phyloP scores from a whole-genome alignment of 2,888 invertebrate species.

The Caradrina clavipalpis region DNA sequence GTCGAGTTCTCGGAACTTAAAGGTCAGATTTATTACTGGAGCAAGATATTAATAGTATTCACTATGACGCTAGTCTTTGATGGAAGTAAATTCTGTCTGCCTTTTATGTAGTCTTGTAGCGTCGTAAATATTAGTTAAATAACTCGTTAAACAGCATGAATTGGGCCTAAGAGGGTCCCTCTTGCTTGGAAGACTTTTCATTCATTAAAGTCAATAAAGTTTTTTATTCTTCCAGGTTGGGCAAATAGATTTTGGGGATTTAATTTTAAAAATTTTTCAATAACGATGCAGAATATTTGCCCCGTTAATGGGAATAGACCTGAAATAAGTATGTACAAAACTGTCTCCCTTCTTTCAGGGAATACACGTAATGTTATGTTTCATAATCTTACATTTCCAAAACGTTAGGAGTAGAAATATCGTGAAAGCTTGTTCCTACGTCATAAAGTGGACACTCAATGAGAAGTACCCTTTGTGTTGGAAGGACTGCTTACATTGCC shows the following conservation, averaged over 20 bases:
- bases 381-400: slow-evolving; percentile 23
- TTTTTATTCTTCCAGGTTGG: no score
- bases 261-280: no score
- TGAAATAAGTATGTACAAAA: no score
- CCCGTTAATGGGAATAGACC: no score
- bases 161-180: not conserved
- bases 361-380: no score
- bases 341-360: no score
- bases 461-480: slow-evolving; percentile 32
- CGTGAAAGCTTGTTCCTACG: slow-evolving; percentile 31
- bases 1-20: slow-evolving; percentile 3
- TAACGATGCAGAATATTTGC: no score
- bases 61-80: not conserved
- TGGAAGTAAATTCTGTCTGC: not conserved
- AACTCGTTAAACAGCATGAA: no score
- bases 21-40: slow-evolving; percentile 2
- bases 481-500: slow-evolving; percentile 52
- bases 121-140: no score
- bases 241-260: no score
- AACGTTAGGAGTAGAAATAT: slow-evolving; percentile 28
- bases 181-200: slow-evolving; percentile 4
- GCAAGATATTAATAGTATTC: not conserved
- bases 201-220: not conserved
- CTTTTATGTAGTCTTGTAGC: no score
- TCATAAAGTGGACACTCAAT: slow-evolving; percentile 42